These are phyloP conservation scores for Drosophila peninsularis DNA, from an alignment of 2,888 invertebrate species.

Conservation along the genomic window DNA sequence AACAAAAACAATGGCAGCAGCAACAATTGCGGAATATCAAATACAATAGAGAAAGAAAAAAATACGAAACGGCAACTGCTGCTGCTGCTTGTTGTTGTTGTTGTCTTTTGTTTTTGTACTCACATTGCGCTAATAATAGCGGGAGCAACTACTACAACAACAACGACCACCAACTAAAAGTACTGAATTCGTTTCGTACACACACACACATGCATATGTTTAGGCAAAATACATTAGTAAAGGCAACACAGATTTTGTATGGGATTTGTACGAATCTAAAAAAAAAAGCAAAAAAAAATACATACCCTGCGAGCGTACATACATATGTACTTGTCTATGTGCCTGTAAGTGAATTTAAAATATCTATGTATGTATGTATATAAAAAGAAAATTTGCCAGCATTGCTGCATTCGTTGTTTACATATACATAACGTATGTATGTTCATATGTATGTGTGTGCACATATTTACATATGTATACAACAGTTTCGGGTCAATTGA, in stretches of 20 bases:
- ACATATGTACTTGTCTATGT: constrained; percentile 10
- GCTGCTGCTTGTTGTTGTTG: constrained; percentile 11
- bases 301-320: background rate
- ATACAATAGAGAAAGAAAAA: constrained; percentile 37
- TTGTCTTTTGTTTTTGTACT: constrained; percentile 50
- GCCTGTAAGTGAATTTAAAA: constrained; percentile 37
- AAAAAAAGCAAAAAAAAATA: constrained; percentile 11
- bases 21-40: constrained; percentile 46
- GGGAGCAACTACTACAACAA: constrained; percentile 53
- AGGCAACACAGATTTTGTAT: constrained; percentile 5
- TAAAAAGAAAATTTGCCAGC: constrained; percentile 35
- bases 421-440: constrained; percentile 9
- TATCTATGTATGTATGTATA: no score
- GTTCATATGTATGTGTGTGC: background rate
- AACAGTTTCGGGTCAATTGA: constrained; percentile 76
- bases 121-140: constrained; percentile 76
- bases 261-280: constrained; percentile 35
- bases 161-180: constrained; percentile 46
- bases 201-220: constrained; percentile 3
- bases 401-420: constrained; percentile 33
- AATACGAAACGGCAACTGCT: constrained; percentile 3
- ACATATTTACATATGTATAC: constrained; percentile 32
- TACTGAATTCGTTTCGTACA: constrained; percentile 49
- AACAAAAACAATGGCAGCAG: constrained; percentile 5
- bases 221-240: constrained; percentile 25